Evolutionary conservation across 2,797 vertebrate species (phyloP).

Genomic region (Gorsachius magnificus): DNA sequence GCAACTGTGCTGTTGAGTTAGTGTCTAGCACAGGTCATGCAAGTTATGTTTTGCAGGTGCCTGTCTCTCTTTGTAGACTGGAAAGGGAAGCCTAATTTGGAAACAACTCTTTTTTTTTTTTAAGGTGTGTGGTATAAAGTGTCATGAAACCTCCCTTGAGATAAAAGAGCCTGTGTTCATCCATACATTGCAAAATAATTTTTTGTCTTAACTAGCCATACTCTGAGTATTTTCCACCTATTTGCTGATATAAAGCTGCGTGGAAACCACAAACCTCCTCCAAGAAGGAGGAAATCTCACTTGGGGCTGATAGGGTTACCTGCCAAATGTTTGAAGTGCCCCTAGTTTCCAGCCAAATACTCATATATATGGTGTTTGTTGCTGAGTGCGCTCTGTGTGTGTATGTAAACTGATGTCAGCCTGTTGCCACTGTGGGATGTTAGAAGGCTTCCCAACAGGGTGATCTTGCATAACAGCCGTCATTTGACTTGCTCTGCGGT

Average conservation of each 20-base stretch:
- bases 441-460: background rate
- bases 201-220: background rate
- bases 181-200: background rate
- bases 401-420: background rate
- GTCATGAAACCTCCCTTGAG: background rate
- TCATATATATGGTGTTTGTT: background rate
- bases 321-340: background rate
- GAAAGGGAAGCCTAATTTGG: background rate
- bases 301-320: background rate
- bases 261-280: background rate
- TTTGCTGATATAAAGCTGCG: background rate
- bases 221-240: background rate
- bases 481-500: background rate
- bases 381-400: background rate
- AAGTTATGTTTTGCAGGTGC: background rate
- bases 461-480: background rate
- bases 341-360: background rate
- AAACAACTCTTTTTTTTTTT: background rate
- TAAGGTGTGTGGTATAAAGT: background rate
- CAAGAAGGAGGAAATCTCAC: background rate
- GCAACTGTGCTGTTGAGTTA: background rate
- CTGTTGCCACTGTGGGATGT: background rate
- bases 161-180: background rate
- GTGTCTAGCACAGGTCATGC: background rate
- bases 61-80: background rate